Base-by-base conservation (phyloP, 2,888 invertebrate species). In the Halictus quadricinctus region DNA sequence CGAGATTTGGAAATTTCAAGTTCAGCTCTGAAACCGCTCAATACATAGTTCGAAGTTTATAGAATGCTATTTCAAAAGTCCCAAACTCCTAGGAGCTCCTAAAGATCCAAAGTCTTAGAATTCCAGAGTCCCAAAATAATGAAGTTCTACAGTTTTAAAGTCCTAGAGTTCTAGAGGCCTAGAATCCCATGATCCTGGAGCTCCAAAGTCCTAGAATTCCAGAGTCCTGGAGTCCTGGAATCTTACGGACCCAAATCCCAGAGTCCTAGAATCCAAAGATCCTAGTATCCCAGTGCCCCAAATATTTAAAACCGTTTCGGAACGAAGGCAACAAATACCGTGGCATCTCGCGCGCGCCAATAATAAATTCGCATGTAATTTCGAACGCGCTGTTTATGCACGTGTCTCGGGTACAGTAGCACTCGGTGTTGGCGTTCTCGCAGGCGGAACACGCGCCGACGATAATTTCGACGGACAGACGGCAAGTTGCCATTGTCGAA, bases 351-450 rank as follows among this genome's bases (percentile, higher is more conserved):
- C 12, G 1, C 5, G 1, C 21, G 36, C n/a, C 8, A 21, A 29
- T 29, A 66, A 41, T 69, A 69, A 69, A 41, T 69, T 69, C 41
- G 5, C 69, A 18, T 21, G 69, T 69, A 69, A 69, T 69, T 41
- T 69, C 12, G 21, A 4, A 21, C 69, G 41, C 41, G 69, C 21
- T 69, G 69, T 69, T 69, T 69, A 69, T 41, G 41, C 69, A 41
- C 69, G 69, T 69, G 69, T 69, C 21, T 41, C 41, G 41, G 2
- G 7, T 64, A 15, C 66, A 18, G 36, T 10, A 41, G 21, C 41
- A 41, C 18, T 41, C 5, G 12, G 12, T 10, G 21, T 41, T 8
- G 21, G 41, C 7, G 36, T 66, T 29, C 21, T 66, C 66, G 18
- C 41, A 69, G 21, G 36, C 69, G n/a, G 12, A 18, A 69, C 69